A percentile compares a stretch with the other conserved stretches of the same genome.
These are phyloP conservation scores for Amphiduros pacificus DNA, from an alignment of 2,888 invertebrate species.

Conservation along the genomic window DNA sequence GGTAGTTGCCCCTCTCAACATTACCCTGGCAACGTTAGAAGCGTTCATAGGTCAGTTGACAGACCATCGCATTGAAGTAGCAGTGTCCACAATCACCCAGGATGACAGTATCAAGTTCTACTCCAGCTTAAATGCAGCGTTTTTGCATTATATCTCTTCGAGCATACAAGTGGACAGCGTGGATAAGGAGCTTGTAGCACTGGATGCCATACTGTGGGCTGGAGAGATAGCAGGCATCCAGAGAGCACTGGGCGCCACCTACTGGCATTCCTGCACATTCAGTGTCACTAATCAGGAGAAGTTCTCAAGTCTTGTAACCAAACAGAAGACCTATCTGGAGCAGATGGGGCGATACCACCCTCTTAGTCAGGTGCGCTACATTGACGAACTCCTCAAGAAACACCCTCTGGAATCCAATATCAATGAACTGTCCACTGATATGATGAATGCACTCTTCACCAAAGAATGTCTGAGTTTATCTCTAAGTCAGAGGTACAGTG, in stretches of 20 bases:
- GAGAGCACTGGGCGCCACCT: conserved; percentile 16
- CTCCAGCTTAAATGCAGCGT: conserved; percentile 4
- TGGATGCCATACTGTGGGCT: conserved; percentile 7
- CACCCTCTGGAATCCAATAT: not conserved
- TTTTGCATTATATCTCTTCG: not conserved
- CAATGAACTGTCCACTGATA: no score
- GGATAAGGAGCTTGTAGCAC: conserved; percentile 11
- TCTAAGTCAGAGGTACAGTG: not conserved
- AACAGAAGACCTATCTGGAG: not conserved
- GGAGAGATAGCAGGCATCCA: conserved; percentile 10
- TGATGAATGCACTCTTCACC: no score
- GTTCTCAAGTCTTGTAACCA: not conserved
- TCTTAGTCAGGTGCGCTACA: not conserved
- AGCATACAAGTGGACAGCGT: not conserved
- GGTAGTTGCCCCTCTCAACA: no score
- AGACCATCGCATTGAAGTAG: not conserved
- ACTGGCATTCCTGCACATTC: conserved; percentile 3
- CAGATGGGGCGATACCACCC: conserved; percentile 3
- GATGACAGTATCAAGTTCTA: conserved; percentile 12
- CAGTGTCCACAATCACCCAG: not conserved
- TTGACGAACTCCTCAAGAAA: not conserved
- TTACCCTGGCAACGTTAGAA: no score
- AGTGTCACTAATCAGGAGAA: not conserved
- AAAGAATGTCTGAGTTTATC: not conserved
- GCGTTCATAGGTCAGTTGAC: no score